Conservation (phyloP, 2,888 invertebrate genomes). For the Aethes cnicana region DNA sequence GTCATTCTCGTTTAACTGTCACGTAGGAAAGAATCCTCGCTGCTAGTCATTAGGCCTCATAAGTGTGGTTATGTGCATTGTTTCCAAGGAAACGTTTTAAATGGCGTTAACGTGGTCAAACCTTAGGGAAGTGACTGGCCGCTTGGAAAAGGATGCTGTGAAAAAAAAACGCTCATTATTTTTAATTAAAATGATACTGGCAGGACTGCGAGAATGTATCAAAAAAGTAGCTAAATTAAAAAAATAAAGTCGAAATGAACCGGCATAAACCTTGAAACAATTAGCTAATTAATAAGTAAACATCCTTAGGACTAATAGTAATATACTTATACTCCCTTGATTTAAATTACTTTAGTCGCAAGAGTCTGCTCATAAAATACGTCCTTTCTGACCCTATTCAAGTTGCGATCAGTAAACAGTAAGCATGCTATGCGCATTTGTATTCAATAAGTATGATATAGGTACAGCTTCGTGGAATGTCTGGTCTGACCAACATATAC, state of each 20-base stretch:
- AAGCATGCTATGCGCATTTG: slow-evolving; percentile 20
- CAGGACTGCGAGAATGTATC: too few species aligned
- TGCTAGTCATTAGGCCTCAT: slow-evolving; percentile 13
- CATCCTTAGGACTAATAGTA: too few species aligned
- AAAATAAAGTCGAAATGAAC: too few species aligned
- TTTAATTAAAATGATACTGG: too few species aligned
- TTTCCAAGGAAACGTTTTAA: slow-evolving; percentile 8
- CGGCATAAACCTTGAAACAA: too few species aligned
- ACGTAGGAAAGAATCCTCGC: slow-evolving; percentile 17
- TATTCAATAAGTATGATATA: slow-evolving; percentile 26
- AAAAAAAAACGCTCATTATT: not conserved
- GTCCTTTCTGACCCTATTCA: slow-evolving; percentile 24
- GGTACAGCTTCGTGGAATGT: slow-evolving; percentile 3
- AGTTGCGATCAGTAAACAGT: slow-evolving; percentile 14
- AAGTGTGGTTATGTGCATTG: not conserved
- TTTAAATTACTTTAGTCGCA: too few species aligned
- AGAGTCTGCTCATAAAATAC: slow-evolving; percentile 3
- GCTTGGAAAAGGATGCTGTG: not conserved
- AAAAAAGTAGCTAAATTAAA: too few species aligned
- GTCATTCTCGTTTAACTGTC: slow-evolving; percentile 25
- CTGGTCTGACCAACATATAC: not conserved
- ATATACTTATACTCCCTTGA: too few species aligned
- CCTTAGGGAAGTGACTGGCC: too few species aligned
- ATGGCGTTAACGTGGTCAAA: not conserved
- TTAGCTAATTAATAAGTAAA: too few species aligned